phyloP scores from a whole-genome alignment of 1,140 invertebrate genomes.

The Drosophila prosaltans region DNA sequence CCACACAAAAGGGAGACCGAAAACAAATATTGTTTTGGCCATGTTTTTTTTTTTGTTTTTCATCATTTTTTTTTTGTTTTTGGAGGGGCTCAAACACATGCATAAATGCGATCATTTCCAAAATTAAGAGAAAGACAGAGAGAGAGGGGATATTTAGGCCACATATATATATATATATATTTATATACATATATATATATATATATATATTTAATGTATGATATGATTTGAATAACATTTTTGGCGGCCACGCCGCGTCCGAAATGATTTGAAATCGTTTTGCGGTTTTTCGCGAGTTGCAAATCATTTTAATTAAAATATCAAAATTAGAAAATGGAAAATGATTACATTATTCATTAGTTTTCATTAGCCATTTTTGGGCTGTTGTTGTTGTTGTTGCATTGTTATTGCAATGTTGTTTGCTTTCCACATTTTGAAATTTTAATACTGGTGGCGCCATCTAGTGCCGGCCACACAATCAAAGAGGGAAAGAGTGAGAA shows the following conservation, averaged over 20 bases:
- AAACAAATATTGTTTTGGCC: conserved; percentile 74
- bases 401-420: conserved; percentile 9
- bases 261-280: conserved; percentile 83
- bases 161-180: background rate
- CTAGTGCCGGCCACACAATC: conserved; percentile 35
- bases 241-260: conserved; percentile 30
- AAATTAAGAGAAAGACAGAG: conserved; percentile 49
- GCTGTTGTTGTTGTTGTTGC: conserved; percentile 22
- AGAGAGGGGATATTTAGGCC: too few relatives aligned
- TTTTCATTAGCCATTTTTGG: conserved; percentile 80
- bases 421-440: conserved; percentile 18
- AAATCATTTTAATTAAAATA: conserved; percentile 84
- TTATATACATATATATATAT: background rate
- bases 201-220: conserved; percentile 59
- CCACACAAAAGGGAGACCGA: conserved; percentile 71
- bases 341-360: conserved; percentile 83
- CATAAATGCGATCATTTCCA: conserved; percentile 78
- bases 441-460: conserved; percentile 59
- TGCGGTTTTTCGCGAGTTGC: conserved; percentile 82
- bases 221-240: conserved; percentile 75
- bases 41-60: conserved; percentile 51
- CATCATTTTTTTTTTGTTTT: conserved; percentile 66
- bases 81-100: background rate
- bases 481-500: conserved; percentile 3
- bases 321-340: conserved; percentile 83